Evolutionary conservation across 2,797 vertebrate genomes (phyloP), one percentile per base, ranked within the genome.

Genomic region (Miopithecus talapoin): DNA sequence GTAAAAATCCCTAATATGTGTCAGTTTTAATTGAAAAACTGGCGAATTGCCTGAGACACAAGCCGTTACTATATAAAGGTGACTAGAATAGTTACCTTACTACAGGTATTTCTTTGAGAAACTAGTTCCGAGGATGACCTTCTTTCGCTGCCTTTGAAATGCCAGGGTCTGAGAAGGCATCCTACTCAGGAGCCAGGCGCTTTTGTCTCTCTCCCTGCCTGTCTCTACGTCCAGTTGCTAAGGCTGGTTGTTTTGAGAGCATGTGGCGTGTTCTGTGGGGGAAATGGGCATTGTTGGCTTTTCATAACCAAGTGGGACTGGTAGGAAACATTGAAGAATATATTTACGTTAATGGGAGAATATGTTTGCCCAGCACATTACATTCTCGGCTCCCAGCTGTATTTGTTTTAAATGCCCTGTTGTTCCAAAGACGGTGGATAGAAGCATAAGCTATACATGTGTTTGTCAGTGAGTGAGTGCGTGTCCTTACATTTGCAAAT

Each of bases 401-500:
- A 88, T 97, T 97, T 97, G 79, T 97, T 95, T 93, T 61, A 94
- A 94, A 41, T 97, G 78, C 74, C 80, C 80, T 53, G 92, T 97
- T 84, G 68, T 94, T 93, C 43, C 85, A 86, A 74, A 97, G 88
- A 61, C 76, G 50, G 55, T 14, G n/a, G 41, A 92, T 57, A 30
- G 72, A 74, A 78, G 28, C 90, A 59, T 43, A 90, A 39, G 43
- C 70, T 87, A 6, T 50, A 48, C 13, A 2, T 93, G 90, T 39
- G 41, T 70, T 70, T 68, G 57, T 80, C 11, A 46, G 48, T 74
- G n/a, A 53, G 26, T 81, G 43, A 89, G 43, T 90, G 24, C 28
- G 17, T 86, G 36, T n/a, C 57, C 64, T 81, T 43, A 46, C 74
- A 30, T 43, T 90, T 59, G 57, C 48, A 70, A 21, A 33, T 79